Conservation (phyloP, 2,113 vertebrate genomes). For the Mirza zaza region DNA sequence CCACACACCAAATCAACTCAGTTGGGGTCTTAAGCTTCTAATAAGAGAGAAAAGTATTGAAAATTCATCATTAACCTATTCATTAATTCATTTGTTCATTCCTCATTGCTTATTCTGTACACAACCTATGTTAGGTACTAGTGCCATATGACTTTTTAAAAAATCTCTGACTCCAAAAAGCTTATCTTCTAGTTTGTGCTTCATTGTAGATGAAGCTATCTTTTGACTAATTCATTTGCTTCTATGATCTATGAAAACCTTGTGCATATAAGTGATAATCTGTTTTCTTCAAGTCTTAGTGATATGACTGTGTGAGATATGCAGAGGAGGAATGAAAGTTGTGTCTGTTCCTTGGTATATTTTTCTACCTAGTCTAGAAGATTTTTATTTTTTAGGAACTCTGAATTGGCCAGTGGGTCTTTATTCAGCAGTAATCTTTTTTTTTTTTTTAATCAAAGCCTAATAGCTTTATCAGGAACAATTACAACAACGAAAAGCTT, state of each 20-base stretch:
- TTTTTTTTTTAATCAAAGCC: conserved; percentile 27
- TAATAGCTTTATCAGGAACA: not conserved
- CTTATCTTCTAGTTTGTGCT: conserved; percentile 41
- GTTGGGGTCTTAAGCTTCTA: not conserved
- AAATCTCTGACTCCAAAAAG: conserved; percentile 31
- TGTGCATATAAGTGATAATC: not conserved
- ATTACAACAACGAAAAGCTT: not conserved
- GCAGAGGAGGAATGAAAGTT: not conserved
- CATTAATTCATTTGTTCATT: not conserved
- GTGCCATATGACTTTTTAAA: not conserved
- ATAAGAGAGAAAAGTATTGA: conserved; percentile 32
- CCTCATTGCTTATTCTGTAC: conserved; percentile 1
- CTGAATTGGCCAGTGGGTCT: not conserved
- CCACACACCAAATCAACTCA: not conserved
- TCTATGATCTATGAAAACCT: not conserved
- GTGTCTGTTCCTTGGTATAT: not conserved
- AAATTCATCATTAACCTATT: not conserved
- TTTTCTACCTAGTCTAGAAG: conserved; percentile 18
- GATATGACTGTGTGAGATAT: not conserved
- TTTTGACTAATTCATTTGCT: conserved; percentile 42
- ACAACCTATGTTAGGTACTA: not conserved
- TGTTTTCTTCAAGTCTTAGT: not conserved
- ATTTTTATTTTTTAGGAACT: not conserved
- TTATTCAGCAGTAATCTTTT: not conserved
- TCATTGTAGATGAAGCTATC: conserved; percentile 55